phyloP scores from a whole-genome alignment of 2,113 vertebrate genomes.

The Haemorhous mexicanus region DNA sequence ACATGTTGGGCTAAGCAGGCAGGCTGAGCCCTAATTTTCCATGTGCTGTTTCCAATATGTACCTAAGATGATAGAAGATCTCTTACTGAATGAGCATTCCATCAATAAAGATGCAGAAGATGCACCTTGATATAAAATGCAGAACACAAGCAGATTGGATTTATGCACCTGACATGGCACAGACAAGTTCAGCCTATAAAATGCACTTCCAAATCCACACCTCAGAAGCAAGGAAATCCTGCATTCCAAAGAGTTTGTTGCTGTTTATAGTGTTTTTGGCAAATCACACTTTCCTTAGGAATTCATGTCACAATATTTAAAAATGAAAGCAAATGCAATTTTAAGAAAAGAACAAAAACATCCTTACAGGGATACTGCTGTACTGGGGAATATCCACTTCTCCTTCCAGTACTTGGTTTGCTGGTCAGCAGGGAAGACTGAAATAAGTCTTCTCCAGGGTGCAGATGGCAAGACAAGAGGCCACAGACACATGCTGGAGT shows the following conservation, averaged over 20 bases:
- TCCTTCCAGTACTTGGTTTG: neutral
- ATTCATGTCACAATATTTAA: conserved; percentile 24
- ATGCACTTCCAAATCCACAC: neutral
- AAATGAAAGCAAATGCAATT: neutral
- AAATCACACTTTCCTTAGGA: conserved; percentile 8
- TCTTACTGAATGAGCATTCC: neutral
- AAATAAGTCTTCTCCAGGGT: neutral
- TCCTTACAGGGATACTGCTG: neutral
- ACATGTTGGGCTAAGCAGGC: neutral
- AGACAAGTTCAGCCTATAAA: neutral
- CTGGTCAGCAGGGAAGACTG: neutral
- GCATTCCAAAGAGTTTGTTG: neutral
- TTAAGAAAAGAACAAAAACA: neutral
- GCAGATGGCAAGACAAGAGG: neutral
- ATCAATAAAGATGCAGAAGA: neutral
- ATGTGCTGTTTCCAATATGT: neutral
- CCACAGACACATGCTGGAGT: neutral
- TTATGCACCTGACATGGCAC: neutral
- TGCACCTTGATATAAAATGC: neutral
- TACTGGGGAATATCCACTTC: neutral
- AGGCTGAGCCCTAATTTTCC: neutral
- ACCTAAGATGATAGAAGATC: neutral
- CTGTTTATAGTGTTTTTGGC: neutral
- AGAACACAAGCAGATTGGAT: neutral
- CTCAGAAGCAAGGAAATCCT: conserved; percentile 25